Base-by-base conservation (phyloP, 2,113 vertebrate genomes). In the Thryonomys swinderianus region DNA sequence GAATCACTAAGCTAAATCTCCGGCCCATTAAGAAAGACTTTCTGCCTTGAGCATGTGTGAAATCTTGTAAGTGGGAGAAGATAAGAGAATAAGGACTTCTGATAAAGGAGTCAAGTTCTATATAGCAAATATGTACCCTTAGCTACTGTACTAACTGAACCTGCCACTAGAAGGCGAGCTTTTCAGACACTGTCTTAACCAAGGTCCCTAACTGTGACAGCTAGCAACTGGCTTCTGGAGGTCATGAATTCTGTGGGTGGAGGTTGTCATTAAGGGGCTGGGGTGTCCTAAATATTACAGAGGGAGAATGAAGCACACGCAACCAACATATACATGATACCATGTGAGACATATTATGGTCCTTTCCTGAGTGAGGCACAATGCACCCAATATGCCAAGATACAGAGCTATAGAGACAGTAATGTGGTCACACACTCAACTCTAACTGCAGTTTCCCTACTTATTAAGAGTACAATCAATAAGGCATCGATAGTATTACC, bases 21-120 rank as follows among this genome's bases (percentile, higher is more conserved):
- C n/a, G n/a, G n/a, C n/a, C n/a, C n/a, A n/a, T n/a, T n/a, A 88
- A 86, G 66, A 94, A 62, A 91, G 8, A 27, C 7, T 57, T 89
- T 90, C 42, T 84, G 45, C 10, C 40, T 92, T 90, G 86, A 80
- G 30, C 16, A 66, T 78, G 11, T 88, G 25, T 55, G 64, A 71
- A 55, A 48, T 66, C 51, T 76, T 85, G 3, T 64, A 57, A 73
- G 10, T n/a, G 45, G 45, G 34, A 48, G 55, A 78, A 79, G 25
- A 59, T 51, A 21, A 69, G 40, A 69, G 2, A 25, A 78, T 85
- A 87, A 73, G 55, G 53, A 90, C n/a, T 61, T 76, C 14, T n/a
- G 85, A 59, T 18, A 82, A 9, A 84, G 21, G 73, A 59, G 13
- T 42, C 80, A 84, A 88, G 59, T 5, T n/a, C 16, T 51, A 2